Base-by-base conservation (phyloP, 2,113 vertebrate genomes). In the Anarrhichthys ocellatus region DNA sequence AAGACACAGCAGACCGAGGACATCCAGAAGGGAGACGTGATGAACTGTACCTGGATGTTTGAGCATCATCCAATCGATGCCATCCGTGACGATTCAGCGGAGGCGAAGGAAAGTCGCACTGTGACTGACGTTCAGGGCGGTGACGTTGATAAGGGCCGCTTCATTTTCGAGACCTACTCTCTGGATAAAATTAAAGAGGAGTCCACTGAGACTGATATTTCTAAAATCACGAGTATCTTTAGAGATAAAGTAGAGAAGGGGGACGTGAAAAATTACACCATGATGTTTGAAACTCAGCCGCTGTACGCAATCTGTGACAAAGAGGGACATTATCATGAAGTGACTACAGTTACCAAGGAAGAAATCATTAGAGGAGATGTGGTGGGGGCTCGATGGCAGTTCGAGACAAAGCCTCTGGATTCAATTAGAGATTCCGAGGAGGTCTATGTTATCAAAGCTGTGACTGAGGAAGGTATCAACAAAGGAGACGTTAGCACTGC, bases 251-350 rank as follows among this genome's bases (percentile, higher is more conserved):
- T 90, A 38, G 94, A 96, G 58, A 96, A 92, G 38, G 97, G 97
- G 58, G 94, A 98, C 17, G 97, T 98, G 20, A 97, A 97, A 91
- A 97, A 96, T 82, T 98, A 97, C 86, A 96, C 94, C 52, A 96
- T 98, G 96, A 95, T 97, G 90, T 98, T 98, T 93, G 97, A 98
- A 94, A 96, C 95, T 14, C 96, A 97, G 82, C 97, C 97, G 0
- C 95, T 98, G 4, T 97, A 98, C 80, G 97, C 97, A 65, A 97
- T 98, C 74, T 82, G 93, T 79, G 97, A 98, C 92, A 95, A 94
- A 91, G 96, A 97, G 87, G 97, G 97, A 5, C 94, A 93, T 92
- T 98, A 96, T 86, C 97, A 98, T 69, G 97, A 98, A 93, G 97
- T 98, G 1, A 98, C 97, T 15, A 98, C 97, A 5, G 96, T 98